Conservation (phyloP, 2,113 vertebrate genomes). For the Myotis lucifugus region DNA sequence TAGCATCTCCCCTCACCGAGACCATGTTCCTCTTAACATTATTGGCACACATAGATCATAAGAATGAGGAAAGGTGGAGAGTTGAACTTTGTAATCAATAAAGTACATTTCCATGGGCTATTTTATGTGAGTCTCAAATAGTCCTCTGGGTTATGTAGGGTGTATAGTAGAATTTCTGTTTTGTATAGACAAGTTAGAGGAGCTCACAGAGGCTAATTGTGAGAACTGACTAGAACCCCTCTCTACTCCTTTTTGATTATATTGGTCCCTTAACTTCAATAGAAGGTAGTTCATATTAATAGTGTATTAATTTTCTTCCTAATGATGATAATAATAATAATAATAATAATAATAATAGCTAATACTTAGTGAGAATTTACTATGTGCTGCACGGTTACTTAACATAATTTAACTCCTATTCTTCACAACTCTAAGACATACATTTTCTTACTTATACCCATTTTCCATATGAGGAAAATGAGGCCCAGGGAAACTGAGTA, state of each 20-base stretch:
- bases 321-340: background rate
- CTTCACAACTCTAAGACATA: background rate
- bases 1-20: background rate
- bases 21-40: background rate
- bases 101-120: background rate
- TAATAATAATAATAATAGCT: background rate
- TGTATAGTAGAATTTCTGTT: background rate
- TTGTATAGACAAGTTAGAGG: background rate
- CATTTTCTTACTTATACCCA: background rate
- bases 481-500: background rate
- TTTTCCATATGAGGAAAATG: background rate
- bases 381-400: background rate
- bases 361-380: background rate
- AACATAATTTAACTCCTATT: background rate
- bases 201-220: background rate
- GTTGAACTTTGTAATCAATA: background rate
- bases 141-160: background rate
- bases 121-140: background rate
- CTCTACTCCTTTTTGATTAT: background rate
- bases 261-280: background rate
- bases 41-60: background rate
- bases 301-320: background rate
- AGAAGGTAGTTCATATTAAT: background rate
- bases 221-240: background rate
- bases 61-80: background rate